These are phyloP conservation scores for Malaclemys terrapin DNA, from an alignment of 2,113 vertebrate species.

Conservation along the genomic window DNA sequence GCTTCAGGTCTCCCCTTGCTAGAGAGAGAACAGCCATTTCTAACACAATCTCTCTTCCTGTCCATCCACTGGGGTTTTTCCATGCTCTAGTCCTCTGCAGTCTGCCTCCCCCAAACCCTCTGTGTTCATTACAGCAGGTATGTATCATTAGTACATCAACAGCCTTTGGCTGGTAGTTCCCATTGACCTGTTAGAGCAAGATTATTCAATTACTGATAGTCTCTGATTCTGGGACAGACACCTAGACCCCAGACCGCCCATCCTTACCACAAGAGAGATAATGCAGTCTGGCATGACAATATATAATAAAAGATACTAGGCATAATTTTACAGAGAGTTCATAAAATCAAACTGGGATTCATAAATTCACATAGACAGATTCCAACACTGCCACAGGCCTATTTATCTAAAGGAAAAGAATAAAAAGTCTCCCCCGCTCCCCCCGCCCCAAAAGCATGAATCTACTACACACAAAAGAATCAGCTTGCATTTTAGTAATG, in stretches of 20 bases:
- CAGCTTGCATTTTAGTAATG: neutral
- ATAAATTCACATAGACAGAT: neutral
- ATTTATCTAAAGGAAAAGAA: neutral
- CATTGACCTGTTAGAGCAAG: neutral
- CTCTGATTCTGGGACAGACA: neutral
- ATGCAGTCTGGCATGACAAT: neutral
- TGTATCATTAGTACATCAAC: neutral
- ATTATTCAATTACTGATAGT: neutral
- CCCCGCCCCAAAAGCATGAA: neutral
- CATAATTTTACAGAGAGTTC: neutral
- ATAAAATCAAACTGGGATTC: neutral
- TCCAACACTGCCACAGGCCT: neutral
- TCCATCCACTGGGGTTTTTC: neutral
- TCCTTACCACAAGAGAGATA: neutral
- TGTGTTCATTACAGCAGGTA: neutral
- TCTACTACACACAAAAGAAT: neutral
- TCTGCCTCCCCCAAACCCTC: neutral
- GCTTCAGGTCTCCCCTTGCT: neutral
- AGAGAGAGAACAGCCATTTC: neutral
- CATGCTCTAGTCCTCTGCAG: neutral
- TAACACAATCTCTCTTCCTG: neutral
- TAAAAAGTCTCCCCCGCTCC: neutral
- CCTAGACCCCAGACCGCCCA: neutral
- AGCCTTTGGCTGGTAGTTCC: neutral
- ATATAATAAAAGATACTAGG: neutral